A percentile compares a stretch with the other conserved stretches of the same genome.
phyloP scores from a whole-genome alignment of 1,140 invertebrate species.

The Fopius arisanus region DNA sequence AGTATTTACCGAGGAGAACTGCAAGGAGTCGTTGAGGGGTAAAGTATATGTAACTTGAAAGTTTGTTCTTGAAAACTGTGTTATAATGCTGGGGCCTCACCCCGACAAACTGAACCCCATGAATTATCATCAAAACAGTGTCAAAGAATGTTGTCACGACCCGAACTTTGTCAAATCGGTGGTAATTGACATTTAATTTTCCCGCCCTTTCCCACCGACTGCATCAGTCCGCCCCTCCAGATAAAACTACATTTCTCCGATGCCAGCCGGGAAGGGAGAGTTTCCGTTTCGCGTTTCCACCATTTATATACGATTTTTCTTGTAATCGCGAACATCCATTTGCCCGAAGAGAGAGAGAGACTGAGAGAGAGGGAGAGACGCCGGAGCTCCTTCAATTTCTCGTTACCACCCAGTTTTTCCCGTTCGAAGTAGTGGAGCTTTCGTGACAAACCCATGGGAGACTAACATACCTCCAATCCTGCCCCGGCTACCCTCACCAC shows the following conservation, averaged over 20 bases:
- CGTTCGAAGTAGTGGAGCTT: not conserved
- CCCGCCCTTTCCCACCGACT: not conserved
- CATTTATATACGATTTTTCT: conserved; percentile 62
- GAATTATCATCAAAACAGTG: not conserved
- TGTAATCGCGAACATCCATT: conserved; percentile 61
- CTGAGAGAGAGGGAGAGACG: not conserved
- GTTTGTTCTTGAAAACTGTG: conserved; percentile 4
- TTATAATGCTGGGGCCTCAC: not conserved
- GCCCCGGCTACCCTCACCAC: not conserved
- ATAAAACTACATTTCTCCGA: conserved; percentile 45
- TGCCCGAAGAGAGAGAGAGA: conserved; percentile 36
- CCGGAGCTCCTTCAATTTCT: conserved; percentile 55
- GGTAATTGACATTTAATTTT: conserved; percentile 22
- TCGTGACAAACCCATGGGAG: conserved; percentile 17
- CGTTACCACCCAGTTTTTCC: conserved; percentile 44
- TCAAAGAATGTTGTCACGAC: not conserved
- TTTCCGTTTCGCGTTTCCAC: conserved; percentile 36
- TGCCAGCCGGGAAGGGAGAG: conserved; percentile 2
- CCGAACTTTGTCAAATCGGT: not conserved
- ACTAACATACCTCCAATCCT: conserved; percentile 7
- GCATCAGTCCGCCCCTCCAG: conserved; percentile 7
- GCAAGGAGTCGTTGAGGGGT: not conserved
- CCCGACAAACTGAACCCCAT: not conserved
- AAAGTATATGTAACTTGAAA: not conserved
- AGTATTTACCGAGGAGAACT: not conserved